phyloP scores from a whole-genome alignment of 2,113 vertebrate species.

The Pithys albifrons region DNA sequence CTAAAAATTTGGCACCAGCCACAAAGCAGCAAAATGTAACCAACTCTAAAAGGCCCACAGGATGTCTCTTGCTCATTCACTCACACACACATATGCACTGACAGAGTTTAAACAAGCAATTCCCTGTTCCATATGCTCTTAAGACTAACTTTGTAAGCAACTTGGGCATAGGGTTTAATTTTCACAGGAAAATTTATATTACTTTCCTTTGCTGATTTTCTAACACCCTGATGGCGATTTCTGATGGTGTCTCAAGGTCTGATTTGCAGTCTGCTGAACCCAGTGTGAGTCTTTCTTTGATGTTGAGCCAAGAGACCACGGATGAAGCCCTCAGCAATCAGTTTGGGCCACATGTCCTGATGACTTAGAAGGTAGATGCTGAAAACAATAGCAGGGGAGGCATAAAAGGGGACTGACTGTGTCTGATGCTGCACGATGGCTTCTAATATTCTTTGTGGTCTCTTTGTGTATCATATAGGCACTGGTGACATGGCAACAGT shows the following conservation, averaged over 20 bases:
- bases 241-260: neutral
- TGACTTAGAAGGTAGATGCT: neutral
- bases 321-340: neutral
- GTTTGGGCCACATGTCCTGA: neutral
- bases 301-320: neutral
- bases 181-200: neutral
- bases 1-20: slow-evolving; percentile 17
- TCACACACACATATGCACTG: neutral
- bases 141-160: neutral
- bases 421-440: neutral
- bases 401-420: neutral
- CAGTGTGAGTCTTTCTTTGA: neutral
- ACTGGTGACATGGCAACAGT: neutral
- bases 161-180: neutral
- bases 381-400: neutral
- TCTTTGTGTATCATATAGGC: neutral
- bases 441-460: neutral
- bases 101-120: neutral
- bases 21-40: slow-evolving; percentile 41
- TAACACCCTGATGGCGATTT: neutral
- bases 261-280: neutral
- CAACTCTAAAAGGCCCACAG: neutral
- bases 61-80: neutral
- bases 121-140: neutral
- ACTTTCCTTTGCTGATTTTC: neutral